phyloP scores from a whole-genome alignment of 2,797 vertebrate genomes.

The Uromys caudimaculatus region DNA sequence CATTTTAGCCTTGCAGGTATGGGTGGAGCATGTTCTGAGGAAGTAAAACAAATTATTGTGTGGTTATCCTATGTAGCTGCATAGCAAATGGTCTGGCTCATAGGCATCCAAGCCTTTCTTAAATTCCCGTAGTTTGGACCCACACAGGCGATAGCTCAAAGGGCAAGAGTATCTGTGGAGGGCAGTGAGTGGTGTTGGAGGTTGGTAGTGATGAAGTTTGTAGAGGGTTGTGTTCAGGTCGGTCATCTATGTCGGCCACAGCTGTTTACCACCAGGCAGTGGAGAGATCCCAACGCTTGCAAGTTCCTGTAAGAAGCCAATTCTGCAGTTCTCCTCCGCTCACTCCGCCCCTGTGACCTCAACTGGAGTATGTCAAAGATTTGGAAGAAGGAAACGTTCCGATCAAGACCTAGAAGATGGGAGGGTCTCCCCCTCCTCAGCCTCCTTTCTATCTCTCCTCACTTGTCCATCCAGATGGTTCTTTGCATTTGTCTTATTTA shows the following conservation, averaged over 20 bases:
- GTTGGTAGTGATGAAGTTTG: not conserved
- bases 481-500: not conserved
- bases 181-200: not conserved
- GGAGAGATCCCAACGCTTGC: not conserved
- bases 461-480: not conserved
- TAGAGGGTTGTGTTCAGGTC: slow-evolving; percentile 13
- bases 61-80: not conserved
- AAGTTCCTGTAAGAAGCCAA: not conserved
- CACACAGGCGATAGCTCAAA: not conserved
- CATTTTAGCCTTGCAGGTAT: not conserved
- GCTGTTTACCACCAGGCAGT: not conserved
- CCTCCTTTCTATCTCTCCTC: too few species aligned
- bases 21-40: not conserved
- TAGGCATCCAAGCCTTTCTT: not conserved
- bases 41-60: not conserved
- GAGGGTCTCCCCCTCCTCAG: not conserved
- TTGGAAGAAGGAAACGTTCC: not conserved
- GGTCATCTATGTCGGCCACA: not conserved
- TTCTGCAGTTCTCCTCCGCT: not conserved
- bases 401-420: not conserved
- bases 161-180: not conserved
- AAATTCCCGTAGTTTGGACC: not conserved
- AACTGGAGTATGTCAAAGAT: not conserved
- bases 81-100: not conserved
- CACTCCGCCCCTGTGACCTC: not conserved